Conservation (phyloP, 1,140 invertebrate genomes). For the Laodelphax striatellus region DNA sequence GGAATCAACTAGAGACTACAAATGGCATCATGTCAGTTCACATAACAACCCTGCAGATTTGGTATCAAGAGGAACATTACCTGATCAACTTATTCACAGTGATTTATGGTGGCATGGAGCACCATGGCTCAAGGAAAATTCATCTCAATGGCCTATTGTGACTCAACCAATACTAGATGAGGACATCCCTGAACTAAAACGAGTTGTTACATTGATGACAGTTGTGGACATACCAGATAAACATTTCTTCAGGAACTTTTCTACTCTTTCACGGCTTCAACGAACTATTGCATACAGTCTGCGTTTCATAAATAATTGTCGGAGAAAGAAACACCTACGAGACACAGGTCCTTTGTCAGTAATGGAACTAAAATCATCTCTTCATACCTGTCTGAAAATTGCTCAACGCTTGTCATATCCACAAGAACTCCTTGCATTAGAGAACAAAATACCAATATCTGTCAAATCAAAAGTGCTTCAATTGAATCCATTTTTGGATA, state of each 20-base stretch:
- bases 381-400: not conserved
- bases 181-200: not conserved
- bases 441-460: not conserved
- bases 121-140: not conserved
- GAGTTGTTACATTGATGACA: not conserved
- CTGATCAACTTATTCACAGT: not conserved
- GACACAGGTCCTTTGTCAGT: not conserved
- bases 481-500: conserved; percentile 17
- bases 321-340: not conserved
- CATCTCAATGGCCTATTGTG: too few species aligned
- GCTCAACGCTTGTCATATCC: not conserved
- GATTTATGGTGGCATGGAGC: not conserved
- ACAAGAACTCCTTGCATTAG: conserved; percentile 4
- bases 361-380: not conserved
- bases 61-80: not conserved
- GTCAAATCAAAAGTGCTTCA: not conserved
- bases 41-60: not conserved
- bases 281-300: not conserved
- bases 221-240: not conserved
- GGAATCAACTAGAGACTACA: not conserved
- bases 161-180: not conserved
- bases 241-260: not conserved
- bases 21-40: not conserved
- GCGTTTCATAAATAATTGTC: not conserved
- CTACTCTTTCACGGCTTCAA: not conserved